Conservation (phyloP, 1,140 invertebrate species). For the Heterodera carotae region DNA sequence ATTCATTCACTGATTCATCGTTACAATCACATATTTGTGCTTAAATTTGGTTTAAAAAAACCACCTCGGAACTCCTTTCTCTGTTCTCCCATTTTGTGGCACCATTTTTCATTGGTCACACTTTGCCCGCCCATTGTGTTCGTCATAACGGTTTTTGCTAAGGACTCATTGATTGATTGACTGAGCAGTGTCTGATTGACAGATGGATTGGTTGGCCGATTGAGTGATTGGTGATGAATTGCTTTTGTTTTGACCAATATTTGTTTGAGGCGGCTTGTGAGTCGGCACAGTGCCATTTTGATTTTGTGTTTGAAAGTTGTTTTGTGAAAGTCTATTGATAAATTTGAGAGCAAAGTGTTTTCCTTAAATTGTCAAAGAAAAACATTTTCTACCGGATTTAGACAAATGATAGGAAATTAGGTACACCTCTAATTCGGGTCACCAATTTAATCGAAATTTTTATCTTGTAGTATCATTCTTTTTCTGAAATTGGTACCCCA, state of each 20-base stretch:
- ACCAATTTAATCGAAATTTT: too few relatives aligned
- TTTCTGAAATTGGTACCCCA: conserved; percentile 4
- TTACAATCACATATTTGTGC: neutral
- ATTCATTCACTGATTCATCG: too few relatives aligned
- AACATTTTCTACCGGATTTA: too few relatives aligned
- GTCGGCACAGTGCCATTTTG: conserved; percentile 8
- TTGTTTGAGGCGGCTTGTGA: conserved; percentile 18
- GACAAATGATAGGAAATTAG: too few relatives aligned
- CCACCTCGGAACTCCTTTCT: neutral
- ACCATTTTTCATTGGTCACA: too few relatives aligned
- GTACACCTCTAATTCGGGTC: too few relatives aligned
- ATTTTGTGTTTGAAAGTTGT: conserved; percentile 22
- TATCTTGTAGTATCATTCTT: too few relatives aligned
- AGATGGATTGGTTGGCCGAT: conserved; percentile 12
- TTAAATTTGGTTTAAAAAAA: conserved; percentile 10
- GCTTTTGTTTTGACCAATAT: conserved; percentile 13
- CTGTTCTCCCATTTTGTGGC: too few relatives aligned
- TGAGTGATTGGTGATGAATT: conserved; percentile 10
- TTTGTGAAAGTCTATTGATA: conserved; percentile 7
- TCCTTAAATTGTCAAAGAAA: conserved; percentile 14
- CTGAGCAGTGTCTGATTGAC: conserved; percentile 23
- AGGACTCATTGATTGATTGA: conserved; percentile 20
- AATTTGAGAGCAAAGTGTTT: conserved; percentile 5
- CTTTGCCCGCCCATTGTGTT: neutral
- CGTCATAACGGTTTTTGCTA: neutral